Percentiles rank a stretch among this genome's conserved stretches.
Conservation (phyloP, 1,140 invertebrate genomes). For the Bombus pascuorum region DNA sequence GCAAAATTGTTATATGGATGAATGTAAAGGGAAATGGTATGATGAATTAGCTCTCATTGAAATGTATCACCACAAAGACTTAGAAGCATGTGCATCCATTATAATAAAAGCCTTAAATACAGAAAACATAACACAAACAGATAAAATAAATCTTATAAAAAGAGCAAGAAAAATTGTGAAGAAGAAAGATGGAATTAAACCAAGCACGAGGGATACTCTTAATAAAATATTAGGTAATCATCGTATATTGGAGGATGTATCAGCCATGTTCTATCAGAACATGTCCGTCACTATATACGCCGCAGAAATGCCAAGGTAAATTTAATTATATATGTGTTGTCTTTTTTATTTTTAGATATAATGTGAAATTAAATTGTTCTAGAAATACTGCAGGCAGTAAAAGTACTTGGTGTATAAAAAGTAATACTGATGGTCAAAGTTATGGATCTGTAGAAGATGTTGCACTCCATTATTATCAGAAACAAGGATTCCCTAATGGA, state of each 20-base stretch:
- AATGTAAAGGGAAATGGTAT: conserved; percentile 70
- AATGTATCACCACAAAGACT: conserved; percentile 71
- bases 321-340: neutral
- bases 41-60: conserved; percentile 75
- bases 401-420: conserved; percentile 69
- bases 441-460: conserved; percentile 73
- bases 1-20: conserved; percentile 63
- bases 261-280: too few relatives aligned
- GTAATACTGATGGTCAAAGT: conserved; percentile 41
- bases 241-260: neutral
- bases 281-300: conserved; percentile 49
- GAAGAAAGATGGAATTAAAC: conserved; percentile 63
- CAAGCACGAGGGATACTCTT: conserved; percentile 33
- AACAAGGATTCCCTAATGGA: conserved; percentile 73
- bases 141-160: conserved; percentile 59
- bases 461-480: conserved; percentile 70
- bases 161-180: conserved; percentile 68
- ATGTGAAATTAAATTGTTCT: conserved; percentile 29
- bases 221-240: neutral
- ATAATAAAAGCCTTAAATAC: conserved; percentile 62
- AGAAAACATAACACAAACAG: conserved; percentile 64
- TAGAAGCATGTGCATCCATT: conserved; percentile 62
- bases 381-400: conserved; percentile 65
- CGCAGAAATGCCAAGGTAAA: conserved; percentile 63
- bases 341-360: neutral